Percentiles rank a stretch among this genome's conserved stretches.
Conservation (phyloP, 1,140 invertebrate species). For the Teleopsis dalmanni region DNA sequence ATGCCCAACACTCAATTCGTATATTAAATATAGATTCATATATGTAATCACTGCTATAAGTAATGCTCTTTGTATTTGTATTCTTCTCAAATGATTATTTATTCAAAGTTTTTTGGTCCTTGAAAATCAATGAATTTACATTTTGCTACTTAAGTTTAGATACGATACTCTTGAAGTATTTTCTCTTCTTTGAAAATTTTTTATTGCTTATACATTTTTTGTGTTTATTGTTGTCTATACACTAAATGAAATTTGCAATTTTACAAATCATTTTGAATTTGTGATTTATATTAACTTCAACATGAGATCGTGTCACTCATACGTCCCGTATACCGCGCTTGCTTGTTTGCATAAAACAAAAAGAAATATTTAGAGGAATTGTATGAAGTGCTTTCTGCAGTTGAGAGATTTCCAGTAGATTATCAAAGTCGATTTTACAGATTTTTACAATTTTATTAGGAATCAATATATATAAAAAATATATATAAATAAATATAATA, state of each 20-base stretch:
- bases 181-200: background rate
- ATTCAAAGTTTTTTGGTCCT: background rate
- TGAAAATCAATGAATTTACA: background rate
- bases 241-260: conserved; percentile 28
- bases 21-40: no score
- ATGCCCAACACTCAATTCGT: no score
- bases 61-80: no score
- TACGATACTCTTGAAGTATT: background rate
- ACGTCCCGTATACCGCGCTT: background rate
- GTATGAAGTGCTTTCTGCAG: background rate
- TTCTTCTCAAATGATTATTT: no score
- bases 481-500: no score
- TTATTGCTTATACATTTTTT: background rate
- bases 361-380: background rate
- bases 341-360: background rate
- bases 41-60: no score
- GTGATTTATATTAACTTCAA: conserved; percentile 36
- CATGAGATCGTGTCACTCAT: background rate
- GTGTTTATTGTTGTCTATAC: background rate
- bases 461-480: no score
- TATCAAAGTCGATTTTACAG: background rate
- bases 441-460: background rate
- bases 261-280: conserved; percentile 40
- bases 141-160: background rate
- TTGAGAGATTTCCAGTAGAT: background rate